These are phyloP conservation scores for Drosophila antonietae DNA, from an alignment of 2,888 invertebrate genomes.

Conservation along the genomic window DNA sequence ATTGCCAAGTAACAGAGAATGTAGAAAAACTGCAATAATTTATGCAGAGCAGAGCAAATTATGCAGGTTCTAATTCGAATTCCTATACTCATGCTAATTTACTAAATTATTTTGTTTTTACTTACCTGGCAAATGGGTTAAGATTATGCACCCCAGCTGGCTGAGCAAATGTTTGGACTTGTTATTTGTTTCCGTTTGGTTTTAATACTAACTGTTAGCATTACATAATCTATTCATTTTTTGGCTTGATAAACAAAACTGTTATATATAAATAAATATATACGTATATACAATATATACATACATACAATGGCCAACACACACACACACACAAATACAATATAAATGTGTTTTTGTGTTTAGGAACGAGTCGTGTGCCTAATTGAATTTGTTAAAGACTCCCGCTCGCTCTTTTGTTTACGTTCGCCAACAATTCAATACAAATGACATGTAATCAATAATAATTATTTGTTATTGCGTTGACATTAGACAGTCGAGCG, in stretches of 20 bases:
- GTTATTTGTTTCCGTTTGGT: background rate
- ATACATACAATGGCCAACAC: conserved; percentile 28
- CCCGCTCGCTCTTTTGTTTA: conserved; percentile 16
- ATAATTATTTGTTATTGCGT: conserved; percentile 68
- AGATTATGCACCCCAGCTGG: conserved; percentile 66
- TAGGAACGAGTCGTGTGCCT: conserved; percentile 42
- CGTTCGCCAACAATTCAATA: conserved; percentile 39
- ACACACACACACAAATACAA: background rate
- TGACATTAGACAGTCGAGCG: conserved; percentile 56
- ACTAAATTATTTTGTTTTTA: background rate
- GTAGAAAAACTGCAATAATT: conserved; percentile 63
- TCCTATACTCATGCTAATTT: background rate
- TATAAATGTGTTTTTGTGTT: conserved; percentile 21
- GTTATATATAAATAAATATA: background rate
- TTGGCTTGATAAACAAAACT: conserved; percentile 19
- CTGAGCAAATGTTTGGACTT: background rate
- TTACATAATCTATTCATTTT: conserved; percentile 51
- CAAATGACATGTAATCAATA: conserved; percentile 75
- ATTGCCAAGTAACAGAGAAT: conserved; percentile 55
- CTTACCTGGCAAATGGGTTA: conserved; percentile 64
- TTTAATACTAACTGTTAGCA: background rate
- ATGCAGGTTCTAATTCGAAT: conserved; percentile 31
- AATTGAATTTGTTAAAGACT: conserved; percentile 70
- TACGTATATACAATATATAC: background rate
- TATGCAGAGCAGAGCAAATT: conserved; percentile 38